These are phyloP conservation scores for Drosophila nr. perissopoda DNA, from an alignment of 2,888 invertebrate genomes.

Conservation along the genomic window DNA sequence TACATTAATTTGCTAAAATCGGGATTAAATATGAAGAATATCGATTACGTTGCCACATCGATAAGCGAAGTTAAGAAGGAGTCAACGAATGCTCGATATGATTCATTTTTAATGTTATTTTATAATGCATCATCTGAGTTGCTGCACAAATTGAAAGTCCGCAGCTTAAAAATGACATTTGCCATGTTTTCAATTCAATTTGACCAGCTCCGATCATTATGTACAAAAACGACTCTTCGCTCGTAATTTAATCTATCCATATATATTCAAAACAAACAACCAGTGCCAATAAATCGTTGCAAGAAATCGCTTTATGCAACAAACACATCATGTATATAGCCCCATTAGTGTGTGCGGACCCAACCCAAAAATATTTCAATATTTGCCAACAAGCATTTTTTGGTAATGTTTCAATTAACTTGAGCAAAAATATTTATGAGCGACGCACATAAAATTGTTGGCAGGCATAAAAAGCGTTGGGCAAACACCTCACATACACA, in stretches of 20 bases:
- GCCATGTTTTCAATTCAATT: background rate
- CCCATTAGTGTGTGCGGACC: slow-evolving; percentile 18
- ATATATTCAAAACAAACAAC: slow-evolving; percentile 8
- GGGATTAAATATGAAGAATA: background rate
- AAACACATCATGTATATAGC: slow-evolving; percentile 27
- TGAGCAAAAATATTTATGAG: slow-evolving; percentile 74
- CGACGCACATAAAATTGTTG: slow-evolving; percentile 55
- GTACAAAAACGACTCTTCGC: slow-evolving; percentile 19
- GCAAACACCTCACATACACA: slow-evolving; percentile 31
- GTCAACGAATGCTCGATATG: background rate
- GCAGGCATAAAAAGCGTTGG: slow-evolving; percentile 64
- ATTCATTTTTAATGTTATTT: background rate
- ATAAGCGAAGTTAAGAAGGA: slow-evolving; percentile 74
- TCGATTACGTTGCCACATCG: slow-evolving; percentile 86
- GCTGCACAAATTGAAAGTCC: background rate
- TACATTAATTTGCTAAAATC: background rate
- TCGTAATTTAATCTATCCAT: slow-evolving; percentile 16
- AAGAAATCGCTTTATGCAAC: slow-evolving; percentile 47
- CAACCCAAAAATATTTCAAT: slow-evolving; percentile 56
- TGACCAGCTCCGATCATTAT: background rate
- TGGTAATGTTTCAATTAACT: slow-evolving; percentile 77
- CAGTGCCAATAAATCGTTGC: slow-evolving; percentile 61
- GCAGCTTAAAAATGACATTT: background rate
- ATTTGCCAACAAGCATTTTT: slow-evolving; percentile 71
- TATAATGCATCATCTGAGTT: background rate